These are phyloP conservation scores for Craterocephalus amniculus DNA, from an alignment of 2,797 vertebrate genomes.

Conservation along the genomic window DNA sequence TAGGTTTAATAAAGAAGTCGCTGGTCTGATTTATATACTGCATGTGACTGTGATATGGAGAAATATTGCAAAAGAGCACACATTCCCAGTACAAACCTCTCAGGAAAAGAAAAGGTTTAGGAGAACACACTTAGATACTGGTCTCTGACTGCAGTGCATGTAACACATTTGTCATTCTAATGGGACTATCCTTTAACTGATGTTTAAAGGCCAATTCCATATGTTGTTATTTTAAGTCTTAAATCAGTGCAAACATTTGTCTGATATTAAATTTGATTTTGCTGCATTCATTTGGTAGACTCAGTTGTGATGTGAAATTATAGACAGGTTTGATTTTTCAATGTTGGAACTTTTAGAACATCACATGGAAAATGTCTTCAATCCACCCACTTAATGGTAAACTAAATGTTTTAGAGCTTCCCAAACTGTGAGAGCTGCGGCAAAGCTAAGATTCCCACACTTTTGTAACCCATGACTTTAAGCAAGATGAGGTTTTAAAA, in stretches of 20 bases:
- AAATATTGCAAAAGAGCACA: constrained; percentile 46
- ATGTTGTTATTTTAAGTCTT: constrained; percentile 32
- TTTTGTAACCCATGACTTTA: constrained; percentile 50
- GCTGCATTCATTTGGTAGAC: too few species aligned
- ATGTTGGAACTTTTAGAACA: neutral
- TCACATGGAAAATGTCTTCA: constrained; percentile 28
- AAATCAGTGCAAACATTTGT: constrained; percentile 15
- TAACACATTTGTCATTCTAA: constrained; percentile 26
- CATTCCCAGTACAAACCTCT: constrained; percentile 39
- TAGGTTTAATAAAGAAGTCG: constrained; percentile 51
- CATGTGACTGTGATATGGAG: constrained; percentile 38
- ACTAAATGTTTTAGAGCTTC: neutral
- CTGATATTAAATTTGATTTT: neutral
- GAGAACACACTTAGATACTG: constrained; percentile 31
- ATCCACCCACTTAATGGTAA: neutral
- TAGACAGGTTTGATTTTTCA: neutral
- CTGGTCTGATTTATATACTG: too few species aligned
- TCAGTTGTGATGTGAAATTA: neutral
- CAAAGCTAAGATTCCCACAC: constrained; percentile 42
- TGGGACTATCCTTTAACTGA: constrained; percentile 40
- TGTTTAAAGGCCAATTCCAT: constrained; percentile 47
- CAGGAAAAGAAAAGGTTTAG: constrained; percentile 50
- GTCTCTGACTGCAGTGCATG: constrained; percentile 32
- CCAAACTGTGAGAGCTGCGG: constrained; percentile 20
- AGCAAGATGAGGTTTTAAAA: constrained; percentile 49